Evolutionary conservation across 2,797 vertebrate species (phyloP).

Genomic region (Trachurus trachurus): DNA sequence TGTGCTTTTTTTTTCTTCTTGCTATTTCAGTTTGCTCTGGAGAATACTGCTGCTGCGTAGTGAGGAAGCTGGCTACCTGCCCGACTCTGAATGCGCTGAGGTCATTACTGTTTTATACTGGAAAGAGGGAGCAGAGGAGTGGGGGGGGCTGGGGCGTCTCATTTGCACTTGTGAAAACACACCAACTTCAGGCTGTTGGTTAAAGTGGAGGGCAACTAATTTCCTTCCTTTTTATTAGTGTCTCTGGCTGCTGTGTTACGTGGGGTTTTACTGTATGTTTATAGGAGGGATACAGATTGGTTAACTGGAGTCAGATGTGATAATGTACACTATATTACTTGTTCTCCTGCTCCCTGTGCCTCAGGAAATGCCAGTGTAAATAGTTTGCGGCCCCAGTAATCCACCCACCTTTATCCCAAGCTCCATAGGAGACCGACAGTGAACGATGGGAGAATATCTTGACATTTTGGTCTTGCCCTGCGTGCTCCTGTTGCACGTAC

Average conservation of each 20-base stretch:
- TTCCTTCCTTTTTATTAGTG: conserved; percentile 33
- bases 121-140: conserved; percentile 35
- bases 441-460: conserved; percentile 39
- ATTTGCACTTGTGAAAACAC: conserved; percentile 45
- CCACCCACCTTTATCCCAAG: conserved; percentile 42
- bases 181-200: conserved; percentile 46
- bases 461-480: conserved; percentile 34
- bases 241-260: no score
- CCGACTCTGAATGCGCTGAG: conserved; percentile 66
- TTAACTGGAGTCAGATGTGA: conserved; percentile 49
- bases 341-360: conserved; percentile 31
- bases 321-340: background rate
- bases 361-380: conserved; percentile 53
- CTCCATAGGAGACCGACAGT: conserved; percentile 21
- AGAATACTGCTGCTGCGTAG: conserved; percentile 62
- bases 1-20: conserved; percentile 49
- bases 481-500: background rate
- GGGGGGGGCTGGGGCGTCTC: conserved; percentile 5
- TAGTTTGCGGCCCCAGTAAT: conserved; percentile 31
- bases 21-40: conserved; percentile 65
- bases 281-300: conserved; percentile 7
- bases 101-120: conserved; percentile 70
- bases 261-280: conserved; percentile 6
- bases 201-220: conserved; percentile 18
- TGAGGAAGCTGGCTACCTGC: conserved; percentile 76